Evolutionary conservation across 2,888 invertebrate species (phyloP), one percentile per base, ranked within the genome.

Genomic region (Capitulum mitella): DNA sequence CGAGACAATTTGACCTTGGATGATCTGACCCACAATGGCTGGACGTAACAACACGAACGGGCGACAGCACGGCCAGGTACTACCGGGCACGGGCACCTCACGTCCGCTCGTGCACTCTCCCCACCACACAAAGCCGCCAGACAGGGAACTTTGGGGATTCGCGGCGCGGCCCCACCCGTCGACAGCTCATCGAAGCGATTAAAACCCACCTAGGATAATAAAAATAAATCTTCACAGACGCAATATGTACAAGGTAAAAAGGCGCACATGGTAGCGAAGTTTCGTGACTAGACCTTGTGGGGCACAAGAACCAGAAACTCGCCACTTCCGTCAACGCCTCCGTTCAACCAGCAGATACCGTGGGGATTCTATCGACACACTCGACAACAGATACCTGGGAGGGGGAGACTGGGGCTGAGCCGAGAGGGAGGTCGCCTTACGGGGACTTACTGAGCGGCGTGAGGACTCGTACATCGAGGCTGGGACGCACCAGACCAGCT

Each of bases 221-320:
- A 70, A 70, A 70, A 70, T 70, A 70, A 70, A 70, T 70, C 70
- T 70, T 29, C 70, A 70, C 70, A 70, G 70, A 70, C 70, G 70
- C 70, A n/a, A 70, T 70, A 70, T 70, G 26, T 70, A 70, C 70
- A 70, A 40, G 40, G 70, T 70, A 70, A 70, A 70, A 70, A 70
- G 70, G 70, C 70, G 70, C 26, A 70, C 40, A 5, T 70, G 70
- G 64, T 40, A 37, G 70, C 70, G 40, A 70, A 70, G 70, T 40
- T 29, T 37, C 70, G 37, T 70, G 70, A 70, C 70, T 70, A 70
- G 70, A 70, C 19, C 70, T 70, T 70, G 70, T 37, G 37, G 37
- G 12, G 12, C 22, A 70, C 70, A 70, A 70, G 70, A 29, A 70
- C 37, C 70, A 70, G 70, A 70, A 70, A 70, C 70, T 70, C 40